Evolutionary conservation across 1,140 invertebrate species (phyloP), one percentile per base, ranked within the genome.

Genomic region (Sinonovacula constricta): DNA sequence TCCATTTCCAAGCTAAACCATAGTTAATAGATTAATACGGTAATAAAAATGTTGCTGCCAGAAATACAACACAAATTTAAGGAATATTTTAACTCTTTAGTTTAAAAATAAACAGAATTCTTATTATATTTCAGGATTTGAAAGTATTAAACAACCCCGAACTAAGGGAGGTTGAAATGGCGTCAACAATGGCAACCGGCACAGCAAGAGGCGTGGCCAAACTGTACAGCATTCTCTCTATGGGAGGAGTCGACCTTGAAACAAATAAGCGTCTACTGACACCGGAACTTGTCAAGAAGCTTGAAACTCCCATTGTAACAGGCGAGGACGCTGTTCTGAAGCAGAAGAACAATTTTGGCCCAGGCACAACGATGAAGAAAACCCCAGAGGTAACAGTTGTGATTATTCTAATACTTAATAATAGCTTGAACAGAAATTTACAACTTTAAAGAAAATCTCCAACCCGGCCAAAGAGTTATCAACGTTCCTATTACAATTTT

Each of bases 141-240:
- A 57, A 60, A 10, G 36, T 60, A 26, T 63, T 78, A 26, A 78
- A 81, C 49, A 68, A 79, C 33, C 80, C 75, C 0, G 53, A 72
- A 10, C 33, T 72, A 22, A 49, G 76, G 26, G 67, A 65, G 34
- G 63, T 79, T 3, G 72, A 76, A n/a, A 36, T 72, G 15, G 75
- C 69, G 2, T 63, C 70, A 2, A 34, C 26, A 2, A 51, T 45
- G 53, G 81, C 68, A 3, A 68, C 70, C 1, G 81, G 81, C n/a
- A 79, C 81, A 5, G 81, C 81, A 28, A 51, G 81, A 28, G 69
- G 70, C n/a, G 24, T 82, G 30, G 81, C 81, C 10, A 79, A 79
- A 66, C 53, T 82, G 18, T 75, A 68, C 54, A 77, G 81, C n/a
- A 82, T 82, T 45, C 10, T 82, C 7, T 22, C 81, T 33, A 82